These are phyloP conservation scores for Ctenicera cuprea DNA, from an alignment of 2,888 invertebrate genomes.

Conservation along the genomic window DNA sequence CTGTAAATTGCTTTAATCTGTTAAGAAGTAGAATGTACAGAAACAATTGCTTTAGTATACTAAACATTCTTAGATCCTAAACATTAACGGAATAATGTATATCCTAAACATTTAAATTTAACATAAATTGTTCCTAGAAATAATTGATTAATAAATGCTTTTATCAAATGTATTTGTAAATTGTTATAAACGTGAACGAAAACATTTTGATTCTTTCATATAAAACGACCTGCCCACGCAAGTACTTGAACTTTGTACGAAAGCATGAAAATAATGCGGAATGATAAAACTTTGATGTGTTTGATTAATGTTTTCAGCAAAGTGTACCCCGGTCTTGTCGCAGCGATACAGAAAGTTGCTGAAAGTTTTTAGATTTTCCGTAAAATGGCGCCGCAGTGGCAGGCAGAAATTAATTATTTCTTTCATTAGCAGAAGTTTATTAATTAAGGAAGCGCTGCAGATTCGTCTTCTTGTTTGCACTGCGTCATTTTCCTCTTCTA, in stretches of 20 bases:
- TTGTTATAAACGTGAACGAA: too few relatives aligned
- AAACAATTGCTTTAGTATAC: too few relatives aligned
- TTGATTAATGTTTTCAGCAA: conserved; percentile 42
- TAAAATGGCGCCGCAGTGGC: conserved; percentile 66
- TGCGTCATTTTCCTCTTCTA: conserved; percentile 69
- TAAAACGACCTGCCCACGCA: not conserved
- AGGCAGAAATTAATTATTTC: conserved; percentile 74
- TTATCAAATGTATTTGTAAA: too few relatives aligned
- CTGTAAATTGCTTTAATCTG: too few relatives aligned
- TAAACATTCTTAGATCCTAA: too few relatives aligned
- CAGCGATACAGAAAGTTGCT: conserved; percentile 26
- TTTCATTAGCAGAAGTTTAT: conserved; percentile 74
- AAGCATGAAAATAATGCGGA: not conserved
- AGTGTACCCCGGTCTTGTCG: conserved; percentile 13
- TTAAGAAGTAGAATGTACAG: too few relatives aligned
- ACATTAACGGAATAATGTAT: too few relatives aligned
- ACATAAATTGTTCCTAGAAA: too few relatives aligned
- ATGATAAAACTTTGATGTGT: conserved; percentile 35
- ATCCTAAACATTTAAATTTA: too few relatives aligned
- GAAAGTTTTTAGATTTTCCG: conserved; percentile 56
- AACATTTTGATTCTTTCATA: too few relatives aligned
- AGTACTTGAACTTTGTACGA: not conserved
- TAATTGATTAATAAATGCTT: too few relatives aligned
- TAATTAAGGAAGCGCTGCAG: conserved; percentile 73
- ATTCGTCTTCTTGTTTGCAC: conserved; percentile 72